Percentiles rank a stretch among this genome's conserved stretches.
These are phyloP conservation scores for Columba janthina DNA, from an alignment of 2,113 vertebrate species.

Conservation along the genomic window DNA sequence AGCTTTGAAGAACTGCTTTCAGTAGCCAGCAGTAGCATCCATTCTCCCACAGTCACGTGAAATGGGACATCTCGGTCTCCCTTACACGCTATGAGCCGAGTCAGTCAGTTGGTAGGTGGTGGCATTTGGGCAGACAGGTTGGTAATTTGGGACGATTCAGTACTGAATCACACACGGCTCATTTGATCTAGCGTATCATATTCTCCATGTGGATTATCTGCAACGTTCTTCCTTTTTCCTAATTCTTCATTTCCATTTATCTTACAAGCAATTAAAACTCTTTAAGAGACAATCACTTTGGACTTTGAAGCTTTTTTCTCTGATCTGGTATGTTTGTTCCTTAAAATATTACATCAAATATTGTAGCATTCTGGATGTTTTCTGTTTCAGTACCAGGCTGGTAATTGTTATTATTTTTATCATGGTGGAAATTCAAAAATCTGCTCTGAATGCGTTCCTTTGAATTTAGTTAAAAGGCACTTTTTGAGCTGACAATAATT, in stretches of 20 bases:
- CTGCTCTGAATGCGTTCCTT: not conserved
- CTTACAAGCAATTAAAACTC: not conserved
- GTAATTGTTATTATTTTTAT: conserved; percentile 48
- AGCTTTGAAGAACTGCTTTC: not conserved
- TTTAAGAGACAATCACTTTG: not conserved
- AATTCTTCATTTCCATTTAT: not conserved
- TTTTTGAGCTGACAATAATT: conserved; percentile 34
- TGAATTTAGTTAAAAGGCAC: conserved; percentile 10
- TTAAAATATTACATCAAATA: not conserved
- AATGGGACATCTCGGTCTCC: not conserved
- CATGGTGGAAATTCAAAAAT: not conserved
- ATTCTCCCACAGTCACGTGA: not conserved
- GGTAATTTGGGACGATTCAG: not conserved
- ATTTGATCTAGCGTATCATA: not conserved
- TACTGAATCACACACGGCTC: not conserved
- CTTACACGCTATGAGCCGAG: accelerated
- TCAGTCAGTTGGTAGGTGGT: not conserved
- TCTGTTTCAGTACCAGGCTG: conserved; percentile 15
- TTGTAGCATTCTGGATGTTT: not conserved
- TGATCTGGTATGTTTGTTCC: not conserved
- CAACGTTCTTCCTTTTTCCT: not conserved
- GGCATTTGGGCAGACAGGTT: accelerated
- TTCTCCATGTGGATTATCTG: not conserved
- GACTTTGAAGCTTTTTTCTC: conserved; percentile 18
- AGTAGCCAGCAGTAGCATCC: not conserved